A percentile compares a stretch with the other conserved stretches of the same genome.
These are phyloP conservation scores for Hydropotes inermis DNA, from an alignment of 2,113 vertebrate genomes.

Conservation along the genomic window DNA sequence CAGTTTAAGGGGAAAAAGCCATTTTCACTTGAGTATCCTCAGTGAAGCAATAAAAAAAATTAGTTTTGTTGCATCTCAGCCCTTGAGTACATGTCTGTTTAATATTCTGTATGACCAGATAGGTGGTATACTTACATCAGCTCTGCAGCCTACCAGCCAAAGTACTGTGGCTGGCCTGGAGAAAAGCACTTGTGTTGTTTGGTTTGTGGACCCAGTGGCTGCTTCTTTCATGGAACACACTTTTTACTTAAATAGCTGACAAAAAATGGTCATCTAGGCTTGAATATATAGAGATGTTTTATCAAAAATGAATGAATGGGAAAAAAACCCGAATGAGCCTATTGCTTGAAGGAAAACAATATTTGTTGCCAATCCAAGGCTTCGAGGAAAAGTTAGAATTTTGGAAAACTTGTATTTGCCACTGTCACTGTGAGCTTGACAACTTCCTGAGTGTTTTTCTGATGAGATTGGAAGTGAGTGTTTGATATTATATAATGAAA, in stretches of 20 bases:
- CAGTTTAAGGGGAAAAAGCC: background rate
- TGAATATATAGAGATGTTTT: background rate
- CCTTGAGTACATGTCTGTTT: background rate
- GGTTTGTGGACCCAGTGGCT: background rate
- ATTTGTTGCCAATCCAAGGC: background rate
- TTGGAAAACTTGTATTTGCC: background rate
- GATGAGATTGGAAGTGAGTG: background rate
- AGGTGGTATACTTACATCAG: background rate
- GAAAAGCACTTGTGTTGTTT: background rate
- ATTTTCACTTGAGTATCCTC: conserved; percentile 16
- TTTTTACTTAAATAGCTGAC: background rate
- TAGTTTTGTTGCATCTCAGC: background rate
- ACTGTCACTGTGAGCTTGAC: background rate
- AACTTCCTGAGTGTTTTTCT: conserved; percentile 15
- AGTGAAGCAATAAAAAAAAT: conserved; percentile 9
- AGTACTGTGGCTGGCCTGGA: background rate
- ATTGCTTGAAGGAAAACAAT: background rate
- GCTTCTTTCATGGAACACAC: background rate
- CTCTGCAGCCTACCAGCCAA: background rate
- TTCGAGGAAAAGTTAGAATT: background rate
- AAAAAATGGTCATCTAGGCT: background rate
- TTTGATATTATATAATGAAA: background rate
- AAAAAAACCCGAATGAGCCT: background rate
- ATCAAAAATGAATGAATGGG: background rate
- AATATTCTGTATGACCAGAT: background rate